Base-by-base conservation (phyloP, 2,888 invertebrate species). In the Watsonalla binaria region DNA sequence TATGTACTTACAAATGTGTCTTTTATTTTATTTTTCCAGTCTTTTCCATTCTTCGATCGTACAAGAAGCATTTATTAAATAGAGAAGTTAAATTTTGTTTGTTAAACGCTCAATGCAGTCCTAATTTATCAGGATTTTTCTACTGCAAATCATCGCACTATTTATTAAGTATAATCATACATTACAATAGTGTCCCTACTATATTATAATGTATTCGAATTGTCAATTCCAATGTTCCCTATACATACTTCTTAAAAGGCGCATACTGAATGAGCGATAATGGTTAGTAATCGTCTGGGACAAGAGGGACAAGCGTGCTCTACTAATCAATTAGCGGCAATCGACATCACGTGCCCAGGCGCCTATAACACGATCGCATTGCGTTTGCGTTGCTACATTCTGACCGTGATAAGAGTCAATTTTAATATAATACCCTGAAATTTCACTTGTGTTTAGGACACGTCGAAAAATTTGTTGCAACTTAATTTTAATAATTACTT, bases 271-370 rank as follows among this genome's bases (percentile, higher is more conserved):
- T 5, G 37, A 15, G 39, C 34, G 8, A 9, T 15, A 9, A 35
- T 49, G 37, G 14, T 47, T 49, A 15, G 37, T 14, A 48, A 48
- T 37, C 24, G 37, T 49, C 52, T 54, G 67, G 67, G 68, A 64
- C 67, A 68, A 65, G 74, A 75, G 74, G 66, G 68, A 64, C 67
- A 68, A 65, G 74, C 76, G 74, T 76, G 78, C 77, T 76, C 68
- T 63, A 73, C 78, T 80, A 81, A 84, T 82, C 82, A 85, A 86
- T 88, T 84, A 81, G 74, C 68, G 69, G 65, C 80, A 80, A 83
- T 80, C 73, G 67, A 67, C 54, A 66, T 74, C 74, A 72, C 61
- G 81, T 80, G 79, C 65, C 69, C 62, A 47, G 49, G 61, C 55
- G 67, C 60, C 64, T 56, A 57, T 54, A 64, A 66, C 66, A 67